Evolutionary conservation across 2,113 vertebrate genomes (phyloP).

Genomic region (Naja naja): DNA sequence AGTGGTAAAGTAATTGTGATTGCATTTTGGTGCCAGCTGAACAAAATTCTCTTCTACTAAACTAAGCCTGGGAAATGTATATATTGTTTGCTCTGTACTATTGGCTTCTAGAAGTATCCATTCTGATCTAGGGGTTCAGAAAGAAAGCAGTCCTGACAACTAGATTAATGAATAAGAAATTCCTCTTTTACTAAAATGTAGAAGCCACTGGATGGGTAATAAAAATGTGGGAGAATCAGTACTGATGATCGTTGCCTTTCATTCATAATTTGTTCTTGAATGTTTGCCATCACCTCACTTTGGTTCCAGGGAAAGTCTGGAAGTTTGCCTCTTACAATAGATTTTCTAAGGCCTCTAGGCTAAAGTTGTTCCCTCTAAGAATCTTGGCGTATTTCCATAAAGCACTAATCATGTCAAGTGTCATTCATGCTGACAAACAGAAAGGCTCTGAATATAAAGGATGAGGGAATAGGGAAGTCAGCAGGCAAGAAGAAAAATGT

Average conservation of each 20-base stretch:
- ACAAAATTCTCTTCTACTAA: neutral
- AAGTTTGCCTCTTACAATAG: conserved; percentile 33
- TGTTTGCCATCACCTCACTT: neutral
- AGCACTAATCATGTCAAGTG: conserved; percentile 38
- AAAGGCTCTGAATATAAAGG: conserved; percentile 19
- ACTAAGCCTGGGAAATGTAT: neutral
- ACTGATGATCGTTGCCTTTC: neutral
- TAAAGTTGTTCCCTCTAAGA: conserved; percentile 14
- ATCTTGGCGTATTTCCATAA: conserved; percentile 45
- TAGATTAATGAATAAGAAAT: neutral
- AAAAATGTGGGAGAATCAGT: conserved; percentile 27
- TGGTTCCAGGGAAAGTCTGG: neutral
- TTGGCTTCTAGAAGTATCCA: neutral
- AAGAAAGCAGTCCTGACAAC: neutral
- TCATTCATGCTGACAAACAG: neutral
- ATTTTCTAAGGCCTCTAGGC: conserved; percentile 33
- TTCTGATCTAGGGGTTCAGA: neutral
- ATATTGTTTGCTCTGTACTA: too few species aligned
- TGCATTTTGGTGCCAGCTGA: neutral
- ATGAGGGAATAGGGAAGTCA: conserved; percentile 27
- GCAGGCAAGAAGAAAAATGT: neutral
- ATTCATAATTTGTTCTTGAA: conserved; percentile 45
- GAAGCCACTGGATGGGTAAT: conserved; percentile 31
- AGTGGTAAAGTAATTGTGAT: neutral
- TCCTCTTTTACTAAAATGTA: neutral